Base-by-base conservation (phyloP, 1,140 invertebrate genomes). In the Laodelphax striatellus region DNA sequence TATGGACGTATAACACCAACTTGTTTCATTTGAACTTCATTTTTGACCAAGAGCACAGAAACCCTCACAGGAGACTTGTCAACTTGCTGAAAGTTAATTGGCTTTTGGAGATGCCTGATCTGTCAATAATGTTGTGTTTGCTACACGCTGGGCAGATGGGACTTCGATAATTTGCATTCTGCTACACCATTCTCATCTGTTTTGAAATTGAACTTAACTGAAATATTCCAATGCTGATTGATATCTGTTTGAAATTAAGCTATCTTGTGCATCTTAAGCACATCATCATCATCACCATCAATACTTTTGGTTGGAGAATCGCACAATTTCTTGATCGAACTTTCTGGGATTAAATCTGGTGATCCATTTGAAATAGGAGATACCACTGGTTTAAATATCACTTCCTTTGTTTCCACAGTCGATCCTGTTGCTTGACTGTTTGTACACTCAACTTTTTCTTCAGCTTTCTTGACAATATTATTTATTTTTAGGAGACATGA, bases 1-100 rank as follows among this genome's bases (percentile, higher is more conserved):
- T 24, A 82, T 0, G 81, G 81, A 59, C 79, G 67, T 58, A 82
- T 83, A 1, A 83, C 78, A 9, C 81, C 81, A 31, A 83, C 76
- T 65, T 80, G 79, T 64, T 79, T 78, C 61, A 76, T 65, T 63
- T 73, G 72, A 0, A 70, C 52, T 10, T 38, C 34, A 38, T 38
- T 38, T 38, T 38, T 38, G 10, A 38, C 34, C 28, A 11, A 13
- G 34, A 9, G 34, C 34, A 14, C 41, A 56, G 54, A 46, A 54
- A 28, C 17, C 21, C 54, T 63, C 31, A 42, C 42, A 22, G 52
- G 52, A 22, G 69, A 54, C 58, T 62, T 22, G 42, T 38, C 52
- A 28, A 43, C 54, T 34, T 31, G 10, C 21, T 46, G 43, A 31
- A n/a, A 46, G 42, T 53, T 38, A 46, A 24, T 46, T 55, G 52